A percentile compares a stretch with the other conserved stretches of the same genome.
Conservation (phyloP, 2,113 vertebrate genomes). For the Anas platyrhynchos region DNA sequence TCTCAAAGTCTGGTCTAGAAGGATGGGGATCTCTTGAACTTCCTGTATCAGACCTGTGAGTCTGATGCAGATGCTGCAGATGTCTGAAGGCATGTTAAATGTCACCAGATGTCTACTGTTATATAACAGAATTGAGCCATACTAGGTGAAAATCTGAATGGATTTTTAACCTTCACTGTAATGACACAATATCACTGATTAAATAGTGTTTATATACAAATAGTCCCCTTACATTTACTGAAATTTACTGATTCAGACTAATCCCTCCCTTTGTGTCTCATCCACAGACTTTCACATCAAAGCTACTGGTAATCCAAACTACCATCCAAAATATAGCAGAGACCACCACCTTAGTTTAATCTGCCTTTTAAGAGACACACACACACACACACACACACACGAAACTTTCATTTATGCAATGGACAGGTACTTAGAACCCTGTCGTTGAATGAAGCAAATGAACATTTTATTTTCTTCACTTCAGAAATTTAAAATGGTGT, state of each 20-base stretch:
- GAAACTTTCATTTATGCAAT: not conserved
- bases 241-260: not conserved
- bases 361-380: accelerated
- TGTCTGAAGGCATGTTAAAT: not conserved
- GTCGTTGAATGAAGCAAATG: not conserved
- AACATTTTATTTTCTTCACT: not conserved
- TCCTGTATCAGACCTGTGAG: accelerated
- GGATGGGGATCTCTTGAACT: not conserved
- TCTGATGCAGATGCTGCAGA: not conserved
- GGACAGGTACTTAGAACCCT: not conserved
- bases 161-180: not conserved
- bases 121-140: not conserved
- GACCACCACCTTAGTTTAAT: not conserved
- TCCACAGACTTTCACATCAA: not conserved
- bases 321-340: not conserved
- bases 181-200: accelerated
- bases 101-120: not conserved
- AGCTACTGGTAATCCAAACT: not conserved
- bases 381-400: too few species aligned
- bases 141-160: not conserved
- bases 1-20: not conserved
- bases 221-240: not conserved
- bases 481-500: not conserved
- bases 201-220: not conserved
- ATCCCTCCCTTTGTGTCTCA: not conserved